Conservation (phyloP, 2,888 invertebrate species). For the Scaptomyza flava region DNA sequence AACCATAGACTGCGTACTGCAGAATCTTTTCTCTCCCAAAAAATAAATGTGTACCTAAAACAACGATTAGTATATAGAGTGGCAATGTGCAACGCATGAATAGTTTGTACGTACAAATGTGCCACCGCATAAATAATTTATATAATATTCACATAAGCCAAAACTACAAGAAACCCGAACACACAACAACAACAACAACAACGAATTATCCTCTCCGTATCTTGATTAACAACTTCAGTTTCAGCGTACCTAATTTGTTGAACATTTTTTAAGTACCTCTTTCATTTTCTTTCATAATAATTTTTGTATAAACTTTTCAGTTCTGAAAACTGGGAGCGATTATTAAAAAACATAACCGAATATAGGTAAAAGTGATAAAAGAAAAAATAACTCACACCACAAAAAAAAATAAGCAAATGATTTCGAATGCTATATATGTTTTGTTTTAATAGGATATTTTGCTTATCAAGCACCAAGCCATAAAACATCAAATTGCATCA, state of each 20-base stretch:
- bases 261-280: slow-evolving; percentile 56
- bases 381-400: slow-evolving; percentile 31
- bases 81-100: slow-evolving; percentile 26
- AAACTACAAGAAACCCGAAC: not conserved
- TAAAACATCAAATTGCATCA: slow-evolving; percentile 40
- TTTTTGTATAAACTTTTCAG: slow-evolving; percentile 83
- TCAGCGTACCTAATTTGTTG: slow-evolving; percentile 56
- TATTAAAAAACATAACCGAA: slow-evolving; percentile 85
- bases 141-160: slow-evolving; percentile 18
- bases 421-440: slow-evolving; percentile 64
- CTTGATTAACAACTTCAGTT: slow-evolving; percentile 57
- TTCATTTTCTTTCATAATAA: slow-evolving; percentile 71
- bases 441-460: slow-evolving; percentile 55
- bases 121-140: slow-evolving; percentile 7
- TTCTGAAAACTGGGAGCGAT: slow-evolving; percentile 85
- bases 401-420: slow-evolving; percentile 51
- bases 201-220: slow-evolving; percentile 36
- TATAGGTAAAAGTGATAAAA: slow-evolving; percentile 83
- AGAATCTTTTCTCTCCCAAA: slow-evolving; percentile 19
- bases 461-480: slow-evolving; percentile 55
- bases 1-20: slow-evolving; percentile 15
- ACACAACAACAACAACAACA: not conserved
- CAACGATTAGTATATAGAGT: slow-evolving; percentile 23
- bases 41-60: slow-evolving; percentile 5
- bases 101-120: slow-evolving; percentile 44